phyloP scores from a whole-genome alignment of 2,113 vertebrate species.

The Paraplagusia blochii region DNA sequence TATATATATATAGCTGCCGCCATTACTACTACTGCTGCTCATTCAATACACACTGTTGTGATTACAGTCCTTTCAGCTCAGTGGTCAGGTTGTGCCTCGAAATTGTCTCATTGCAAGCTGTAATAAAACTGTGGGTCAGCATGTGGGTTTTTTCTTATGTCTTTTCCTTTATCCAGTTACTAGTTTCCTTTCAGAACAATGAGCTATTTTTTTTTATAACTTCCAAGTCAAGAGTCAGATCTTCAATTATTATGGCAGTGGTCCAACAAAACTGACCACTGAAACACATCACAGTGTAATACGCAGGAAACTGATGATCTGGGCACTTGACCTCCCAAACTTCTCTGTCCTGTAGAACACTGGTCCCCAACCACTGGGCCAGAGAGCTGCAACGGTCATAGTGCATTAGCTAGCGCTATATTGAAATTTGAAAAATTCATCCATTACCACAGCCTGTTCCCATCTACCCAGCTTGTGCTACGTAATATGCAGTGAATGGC shows the following conservation, averaged over 20 bases:
- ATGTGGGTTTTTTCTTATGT: conserved; percentile 20
- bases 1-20: no score
- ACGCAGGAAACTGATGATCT: conserved; percentile 45
- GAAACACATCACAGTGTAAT: conserved; percentile 9
- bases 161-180: conserved; percentile 46
- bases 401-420: no score
- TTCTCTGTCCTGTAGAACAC: no score
- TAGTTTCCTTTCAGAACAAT: conserved; percentile 67
- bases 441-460: no score
- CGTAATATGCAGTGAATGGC: no score
- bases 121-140: conserved; percentile 63
- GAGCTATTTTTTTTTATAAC: conserved; percentile 35
- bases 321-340: neutral
- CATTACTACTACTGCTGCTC: no score
- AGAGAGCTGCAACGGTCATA: no score
- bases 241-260: conserved; percentile 32
- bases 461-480: no score
- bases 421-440: no score
- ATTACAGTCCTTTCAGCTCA: conserved; percentile 56
- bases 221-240: conserved; percentile 28
- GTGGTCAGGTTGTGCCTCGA: conserved; percentile 44
- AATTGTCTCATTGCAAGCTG: conserved; percentile 51
- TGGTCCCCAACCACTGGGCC: no score
- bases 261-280: neutral
- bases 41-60: conserved; percentile 28